Evolutionary conservation across 2,888 invertebrate species (phyloP), one percentile per base, ranked within the genome.

Genomic region (Linyphia triangularis): DNA sequence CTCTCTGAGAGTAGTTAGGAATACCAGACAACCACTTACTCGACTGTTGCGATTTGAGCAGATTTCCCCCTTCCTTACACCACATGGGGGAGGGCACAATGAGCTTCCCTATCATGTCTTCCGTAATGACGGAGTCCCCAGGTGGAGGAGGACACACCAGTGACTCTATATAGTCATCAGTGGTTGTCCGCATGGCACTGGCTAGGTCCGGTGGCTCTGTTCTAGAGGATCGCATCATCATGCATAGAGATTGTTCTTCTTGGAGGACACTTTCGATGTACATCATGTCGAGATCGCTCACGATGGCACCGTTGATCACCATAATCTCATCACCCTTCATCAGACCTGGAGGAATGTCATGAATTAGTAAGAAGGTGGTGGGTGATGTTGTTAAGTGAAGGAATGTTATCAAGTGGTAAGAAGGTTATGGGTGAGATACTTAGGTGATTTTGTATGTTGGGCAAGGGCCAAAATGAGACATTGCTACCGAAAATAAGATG

Each of bases 271-370:
- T 97, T 94, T 99, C 99, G 93, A 99, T 95, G 94, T 98, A 98
- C 97, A 99, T 98, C 98, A 99, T 99, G 95, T 99, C 99, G 94
- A 99, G 95, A 94, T 99, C 98, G 92, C 97, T 97, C 91, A 99
- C 98, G 93, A 98, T 97, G 92, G 98, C 98, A 91, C 98, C 97
- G 94, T 99, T 99, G 94, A 99, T 98, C 93, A 99, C 98, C 96
- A 99, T 97, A 93, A 99, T 98, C 94, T 99, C 99, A 94, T 99
- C 99, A 92, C 98, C 96, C 94, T 98, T 97, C 93, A 98, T 97
- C 93, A 99, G 96, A 92, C 98, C 98, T 98, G 92, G 9, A 2
- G 0, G 30, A 9, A 6, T 37, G 1, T 9, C 51, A 2, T 2
- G 33, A 37, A 37, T 33, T 5, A 59, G 22, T 24, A 10, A 37